Evolutionary conservation across 1,140 invertebrate genomes (phyloP).

Genomic region (Zaprionus inermis): DNA sequence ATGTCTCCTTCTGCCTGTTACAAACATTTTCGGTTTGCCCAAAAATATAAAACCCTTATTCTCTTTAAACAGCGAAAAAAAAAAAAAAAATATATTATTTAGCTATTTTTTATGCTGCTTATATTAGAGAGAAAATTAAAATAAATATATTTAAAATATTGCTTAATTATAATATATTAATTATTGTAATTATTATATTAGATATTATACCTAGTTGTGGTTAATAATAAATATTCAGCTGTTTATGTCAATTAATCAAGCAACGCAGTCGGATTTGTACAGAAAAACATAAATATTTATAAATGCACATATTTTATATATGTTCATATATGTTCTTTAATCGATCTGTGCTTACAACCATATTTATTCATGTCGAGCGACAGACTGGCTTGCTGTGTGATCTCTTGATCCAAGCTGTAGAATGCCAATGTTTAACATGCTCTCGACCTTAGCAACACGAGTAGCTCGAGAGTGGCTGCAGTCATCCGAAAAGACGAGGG

Average conservation of each 20-base stretch:
- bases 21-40: no score
- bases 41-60: no score
- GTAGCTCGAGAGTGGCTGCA: slow-evolving; percentile 7
- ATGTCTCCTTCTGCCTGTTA: no score
- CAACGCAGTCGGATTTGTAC: background rate
- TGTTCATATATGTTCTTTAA: background rate
- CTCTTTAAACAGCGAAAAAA: no score
- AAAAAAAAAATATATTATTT: no score
- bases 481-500: slow-evolving; percentile 26
- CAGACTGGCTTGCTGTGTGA: background rate
- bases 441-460: slow-evolving; percentile 25
- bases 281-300: background rate
- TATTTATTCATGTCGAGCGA: slow-evolving; percentile 24
- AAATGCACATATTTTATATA: background rate
- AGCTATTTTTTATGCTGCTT: no score
- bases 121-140: no score
- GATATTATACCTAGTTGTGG: background rate
- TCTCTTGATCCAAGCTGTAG: background rate
- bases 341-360: background rate
- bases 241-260: background rate
- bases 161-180: no score
- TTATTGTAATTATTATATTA: no score
- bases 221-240: background rate
- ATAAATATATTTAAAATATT: no score
- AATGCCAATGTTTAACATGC: slow-evolving; percentile 22